Percentiles rank a stretch among this genome's conserved stretches.
Evolutionary conservation across 2,888 invertebrate species (phyloP).

Genomic region (Caenorhabditis zanzibari): DNA sequence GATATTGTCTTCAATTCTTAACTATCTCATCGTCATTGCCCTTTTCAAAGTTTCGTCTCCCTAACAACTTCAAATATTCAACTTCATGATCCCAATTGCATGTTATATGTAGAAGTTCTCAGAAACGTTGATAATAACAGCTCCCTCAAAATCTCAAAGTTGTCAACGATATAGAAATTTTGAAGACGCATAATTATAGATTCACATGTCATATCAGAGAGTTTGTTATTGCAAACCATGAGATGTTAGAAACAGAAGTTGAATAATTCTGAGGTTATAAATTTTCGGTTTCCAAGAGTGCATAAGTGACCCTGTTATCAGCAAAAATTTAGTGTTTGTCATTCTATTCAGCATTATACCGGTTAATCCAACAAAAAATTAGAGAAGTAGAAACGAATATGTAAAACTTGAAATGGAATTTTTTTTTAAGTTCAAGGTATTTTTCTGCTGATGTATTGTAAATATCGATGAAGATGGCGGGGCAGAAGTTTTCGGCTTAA

Average conservation of each 20-base stretch:
- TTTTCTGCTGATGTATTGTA: no score
- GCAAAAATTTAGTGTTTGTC: no score
- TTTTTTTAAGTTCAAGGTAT: no score
- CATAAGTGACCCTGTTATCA: no score
- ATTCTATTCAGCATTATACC: no score
- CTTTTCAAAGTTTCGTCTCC: neutral
- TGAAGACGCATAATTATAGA: neutral
- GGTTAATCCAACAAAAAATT: no score
- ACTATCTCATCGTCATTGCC: neutral
- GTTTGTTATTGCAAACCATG: neutral
- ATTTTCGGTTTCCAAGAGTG: no score
- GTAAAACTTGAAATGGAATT: no score
- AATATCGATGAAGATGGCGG: no score
- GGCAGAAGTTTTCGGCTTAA: no score
- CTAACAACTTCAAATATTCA: neutral
- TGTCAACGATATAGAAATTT: neutral
- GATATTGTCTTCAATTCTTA: neutral
- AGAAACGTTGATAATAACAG: constrained; percentile 2
- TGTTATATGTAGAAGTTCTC: neutral
- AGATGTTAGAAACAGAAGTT: neutral
- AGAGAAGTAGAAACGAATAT: no score
- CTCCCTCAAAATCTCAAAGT: neutral
- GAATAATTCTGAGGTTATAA: no score
- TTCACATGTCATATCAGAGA: constrained; percentile 6
- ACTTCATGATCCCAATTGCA: neutral